Percentiles rank a stretch among this genome's conserved stretches.
Conservation (phyloP, 23 tunicate species). For the Phallusia fumigata region DNA sequence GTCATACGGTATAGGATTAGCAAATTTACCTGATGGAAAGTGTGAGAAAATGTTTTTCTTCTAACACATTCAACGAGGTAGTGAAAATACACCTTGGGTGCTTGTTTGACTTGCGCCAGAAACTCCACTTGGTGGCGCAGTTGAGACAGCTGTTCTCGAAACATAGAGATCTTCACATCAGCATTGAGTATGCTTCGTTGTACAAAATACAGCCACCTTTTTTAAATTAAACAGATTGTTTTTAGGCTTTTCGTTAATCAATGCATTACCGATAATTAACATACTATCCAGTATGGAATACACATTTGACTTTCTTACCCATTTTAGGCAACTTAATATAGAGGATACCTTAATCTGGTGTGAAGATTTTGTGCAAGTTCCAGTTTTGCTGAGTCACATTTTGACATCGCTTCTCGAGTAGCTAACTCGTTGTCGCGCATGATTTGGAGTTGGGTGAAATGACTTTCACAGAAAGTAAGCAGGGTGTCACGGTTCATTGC, state of each 20-base stretch:
- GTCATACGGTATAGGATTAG: too few species aligned
- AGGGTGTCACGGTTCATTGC: slow-evolving; percentile 62
- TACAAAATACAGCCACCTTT: slow-evolving; percentile 69
- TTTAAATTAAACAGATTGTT: too few species aligned
- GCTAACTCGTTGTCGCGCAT: slow-evolving; percentile 62
- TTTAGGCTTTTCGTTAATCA: too few species aligned
- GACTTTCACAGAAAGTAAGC: slow-evolving; percentile 77
- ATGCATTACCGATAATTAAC: too few species aligned
- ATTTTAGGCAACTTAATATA: not conserved
- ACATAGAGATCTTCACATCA: slow-evolving; percentile 57
- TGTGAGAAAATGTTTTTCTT: slow-evolving; percentile 38
- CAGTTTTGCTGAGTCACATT: slow-evolving; percentile 46
- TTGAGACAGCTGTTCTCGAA: slow-evolving; percentile 54
- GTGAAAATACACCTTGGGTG: slow-evolving; percentile 50
- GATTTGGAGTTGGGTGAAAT: slow-evolving; percentile 66
- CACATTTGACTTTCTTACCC: too few species aligned
- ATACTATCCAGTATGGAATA: too few species aligned
- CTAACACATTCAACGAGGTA: slow-evolving; percentile 55
- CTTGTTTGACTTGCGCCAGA: slow-evolving; percentile 41
- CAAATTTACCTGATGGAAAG: slow-evolving; percentile 40
- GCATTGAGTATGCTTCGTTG: slow-evolving; percentile 48
- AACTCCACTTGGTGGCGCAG: slow-evolving; percentile 55
- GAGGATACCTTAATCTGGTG: slow-evolving; percentile 49
- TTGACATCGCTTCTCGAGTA: slow-evolving; percentile 35
- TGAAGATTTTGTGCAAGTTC: slow-evolving; percentile 51